Base-by-base conservation (phyloP, 2,797 vertebrate species). In the Anguilla obscura region DNA sequence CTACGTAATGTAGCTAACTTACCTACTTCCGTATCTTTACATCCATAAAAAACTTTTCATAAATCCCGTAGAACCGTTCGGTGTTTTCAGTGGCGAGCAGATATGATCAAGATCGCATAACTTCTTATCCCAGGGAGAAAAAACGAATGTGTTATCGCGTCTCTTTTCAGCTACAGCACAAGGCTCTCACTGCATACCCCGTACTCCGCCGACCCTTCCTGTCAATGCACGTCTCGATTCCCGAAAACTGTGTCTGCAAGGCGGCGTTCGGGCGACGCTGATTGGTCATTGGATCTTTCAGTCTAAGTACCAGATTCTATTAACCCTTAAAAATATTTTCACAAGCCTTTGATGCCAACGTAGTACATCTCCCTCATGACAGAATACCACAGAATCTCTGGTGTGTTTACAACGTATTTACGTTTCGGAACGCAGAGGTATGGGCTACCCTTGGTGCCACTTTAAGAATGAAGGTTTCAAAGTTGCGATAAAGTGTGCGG, bases 181-280 rank as follows among this genome's bases (percentile, higher is more conserved):
- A 12, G n/a, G 69, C 2, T 50, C 21, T 27, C 45, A 76, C 52
- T 24, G 50, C 71, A n/a, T 14, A 69, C 0, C 48, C 63, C 50
- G n/a, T 14, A 52, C 27, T 56, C 27, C 58, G n/a, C 52, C 45
- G 69, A 91, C 89, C 90, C 93, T 97, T 96, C 95, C 96, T 94
- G 95, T 94, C 92, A 96, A 95, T 88, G 45, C 14, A 10, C n/a
- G 33, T 84, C 92, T 95, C 92, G 91, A 90, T 96, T 97, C 95
- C 95, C 95, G 96, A 95, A 95, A 96, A 90, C 88, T 86, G 94
- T 93, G 94, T 89, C 87, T 83, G 21, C 12, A 45, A 45, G 2
- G 0, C 12, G 45, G 10, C 14, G 10, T 10, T 12, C 45, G 6
- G 4, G 4, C 84, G 33, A 58, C 52, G 84, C 50, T 76, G 90